Percentiles rank a stretch among this genome's conserved stretches.
Conservation (phyloP, 2,888 invertebrate genomes). For the Nomada hirtipes region DNA sequence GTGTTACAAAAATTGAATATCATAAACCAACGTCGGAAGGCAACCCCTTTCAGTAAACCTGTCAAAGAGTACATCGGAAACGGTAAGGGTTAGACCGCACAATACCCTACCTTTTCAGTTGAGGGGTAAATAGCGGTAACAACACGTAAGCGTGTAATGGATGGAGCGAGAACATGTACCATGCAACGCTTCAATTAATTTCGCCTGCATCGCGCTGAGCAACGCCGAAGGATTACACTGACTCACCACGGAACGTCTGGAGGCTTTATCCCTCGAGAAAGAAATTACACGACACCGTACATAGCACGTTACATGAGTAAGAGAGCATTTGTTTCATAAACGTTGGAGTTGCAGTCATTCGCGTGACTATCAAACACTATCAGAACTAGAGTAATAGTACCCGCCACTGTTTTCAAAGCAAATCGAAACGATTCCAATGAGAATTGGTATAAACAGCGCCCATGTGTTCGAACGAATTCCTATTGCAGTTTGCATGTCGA, state of each 20-base stretch:
- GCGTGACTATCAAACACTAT: slow-evolving; percentile 38
- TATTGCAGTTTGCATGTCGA: background rate
- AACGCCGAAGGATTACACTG: slow-evolving; percentile 36
- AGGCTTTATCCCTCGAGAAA: slow-evolving; percentile 9
- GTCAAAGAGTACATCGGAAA: background rate
- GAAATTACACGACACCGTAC: slow-evolving; percentile 4
- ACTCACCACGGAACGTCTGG: slow-evolving; percentile 4
- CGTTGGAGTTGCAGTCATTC: slow-evolving; percentile 8
- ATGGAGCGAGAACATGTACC: slow-evolving; percentile 14
- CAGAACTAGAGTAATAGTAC: background rate
- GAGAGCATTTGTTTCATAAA: background rate
- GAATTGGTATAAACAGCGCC: background rate
- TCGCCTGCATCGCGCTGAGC: slow-evolving; percentile 6
- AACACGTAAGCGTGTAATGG: slow-evolving; percentile 29
- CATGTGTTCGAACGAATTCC: background rate
- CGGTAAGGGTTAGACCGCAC: background rate
- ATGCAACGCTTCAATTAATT: slow-evolving; percentile 45
- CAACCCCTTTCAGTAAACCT: background rate
- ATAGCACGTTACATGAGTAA: background rate
- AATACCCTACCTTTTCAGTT: background rate
- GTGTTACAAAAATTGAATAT: background rate
- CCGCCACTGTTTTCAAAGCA: background rate
- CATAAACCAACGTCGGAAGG: background rate
- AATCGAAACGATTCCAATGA: slow-evolving; percentile 2
- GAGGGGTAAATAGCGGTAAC: slow-evolving; percentile 26